Conservation (phyloP, 1,140 invertebrate species). For the Brachionus angularis region DNA sequence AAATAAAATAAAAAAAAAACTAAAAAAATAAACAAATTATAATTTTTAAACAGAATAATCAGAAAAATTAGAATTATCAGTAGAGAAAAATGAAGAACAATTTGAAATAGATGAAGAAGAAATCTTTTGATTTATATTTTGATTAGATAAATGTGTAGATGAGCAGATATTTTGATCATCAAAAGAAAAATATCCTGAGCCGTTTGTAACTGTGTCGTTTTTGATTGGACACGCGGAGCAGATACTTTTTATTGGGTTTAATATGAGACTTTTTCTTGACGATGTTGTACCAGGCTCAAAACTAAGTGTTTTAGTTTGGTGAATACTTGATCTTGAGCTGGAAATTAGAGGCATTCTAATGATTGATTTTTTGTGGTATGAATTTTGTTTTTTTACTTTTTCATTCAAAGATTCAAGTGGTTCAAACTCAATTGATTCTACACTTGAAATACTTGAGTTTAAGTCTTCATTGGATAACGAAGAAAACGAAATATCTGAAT, state of each 20-base stretch:
- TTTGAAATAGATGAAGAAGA: too few species aligned
- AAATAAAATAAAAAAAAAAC: too few species aligned
- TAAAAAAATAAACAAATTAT: too few species aligned
- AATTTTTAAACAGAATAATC: too few species aligned
- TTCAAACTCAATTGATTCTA: slow-evolving; percentile 10
- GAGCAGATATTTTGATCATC: background rate
- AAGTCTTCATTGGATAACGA: background rate
- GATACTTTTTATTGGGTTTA: background rate
- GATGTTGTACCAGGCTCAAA: slow-evolving; percentile 27
- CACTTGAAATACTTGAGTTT: slow-evolving; percentile 26
- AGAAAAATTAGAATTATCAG: too few species aligned
- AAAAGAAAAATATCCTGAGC: slow-evolving; percentile 14
- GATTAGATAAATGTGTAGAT: slow-evolving; percentile 7
- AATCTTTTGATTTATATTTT: too few species aligned
- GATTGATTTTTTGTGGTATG: slow-evolving; percentile 4
- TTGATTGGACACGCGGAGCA: background rate
- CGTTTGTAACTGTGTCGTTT: background rate
- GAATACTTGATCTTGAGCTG: background rate
- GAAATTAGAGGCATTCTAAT: background rate
- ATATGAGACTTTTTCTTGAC: slow-evolving; percentile 34
- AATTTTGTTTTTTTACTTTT: background rate
- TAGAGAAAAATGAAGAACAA: too few species aligned
- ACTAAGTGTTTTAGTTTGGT: background rate
- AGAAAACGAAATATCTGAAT: slow-evolving; percentile 6
- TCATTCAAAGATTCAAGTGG: background rate